Percentiles rank a stretch among this genome's conserved stretches.
Conservation (phyloP, 2,888 invertebrate species). For the Perithous albicinctus region DNA sequence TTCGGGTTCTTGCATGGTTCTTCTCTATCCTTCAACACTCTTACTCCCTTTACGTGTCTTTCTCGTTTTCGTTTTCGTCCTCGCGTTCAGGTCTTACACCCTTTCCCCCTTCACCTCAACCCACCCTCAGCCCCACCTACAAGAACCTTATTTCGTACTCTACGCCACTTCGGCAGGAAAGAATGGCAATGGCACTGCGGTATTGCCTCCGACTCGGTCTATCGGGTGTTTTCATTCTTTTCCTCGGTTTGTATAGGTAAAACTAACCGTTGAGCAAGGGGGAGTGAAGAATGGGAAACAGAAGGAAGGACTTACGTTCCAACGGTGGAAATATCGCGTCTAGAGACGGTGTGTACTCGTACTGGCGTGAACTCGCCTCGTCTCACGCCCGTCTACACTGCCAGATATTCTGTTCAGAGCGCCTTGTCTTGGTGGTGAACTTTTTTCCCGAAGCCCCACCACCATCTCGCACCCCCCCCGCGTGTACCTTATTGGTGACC, state of each 20-base stretch:
- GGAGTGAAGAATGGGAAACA: slow-evolving; percentile 1
- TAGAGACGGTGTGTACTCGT: slow-evolving; percentile 37
- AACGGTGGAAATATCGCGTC: slow-evolving; percentile 52
- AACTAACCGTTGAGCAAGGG: slow-evolving; percentile 32
- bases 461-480: slow-evolving; percentile 39
- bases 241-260: slow-evolving; percentile 26
- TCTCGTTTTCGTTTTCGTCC: slow-evolving; percentile 4
- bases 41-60: slow-evolving; percentile 37
- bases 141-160: slow-evolving; percentile 45
- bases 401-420: slow-evolving; percentile 28
- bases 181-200: slow-evolving; percentile 45
- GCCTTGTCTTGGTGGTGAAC: slow-evolving; percentile 48
- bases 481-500: slow-evolving; percentile 46
- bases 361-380: slow-evolving; percentile 38
- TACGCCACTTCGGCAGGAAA: slow-evolving; percentile 28
- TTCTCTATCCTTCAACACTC: slow-evolving; percentile 8
- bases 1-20: slow-evolving; percentile 28
- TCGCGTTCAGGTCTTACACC: slow-evolving; percentile 23
- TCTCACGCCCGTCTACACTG: slow-evolving; percentile 23
- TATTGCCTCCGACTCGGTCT: slow-evolving; percentile 44
- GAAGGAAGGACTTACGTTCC: slow-evolving; percentile 12
- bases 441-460: slow-evolving; percentile 38
- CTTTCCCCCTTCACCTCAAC: too few species aligned
- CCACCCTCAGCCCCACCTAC: too few species aligned
- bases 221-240: slow-evolving; percentile 46